phyloP scores from a whole-genome alignment of 1,140 invertebrate species.

The Sycobia sp. region DNA sequence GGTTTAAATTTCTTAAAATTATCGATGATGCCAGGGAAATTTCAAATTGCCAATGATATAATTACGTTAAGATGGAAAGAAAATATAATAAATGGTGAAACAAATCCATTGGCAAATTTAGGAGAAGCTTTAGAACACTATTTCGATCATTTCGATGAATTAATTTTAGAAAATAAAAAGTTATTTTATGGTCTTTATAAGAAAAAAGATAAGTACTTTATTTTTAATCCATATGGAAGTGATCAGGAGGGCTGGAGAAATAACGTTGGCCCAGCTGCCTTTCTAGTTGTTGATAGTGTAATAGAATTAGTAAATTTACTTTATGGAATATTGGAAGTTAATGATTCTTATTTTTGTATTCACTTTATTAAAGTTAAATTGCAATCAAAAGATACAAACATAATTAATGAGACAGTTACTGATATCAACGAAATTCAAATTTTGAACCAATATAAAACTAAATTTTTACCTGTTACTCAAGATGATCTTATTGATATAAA shows the following conservation, averaged over 20 bases:
- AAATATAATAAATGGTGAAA: constrained; percentile 41
- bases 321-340: constrained; percentile 47
- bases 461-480: constrained; percentile 50
- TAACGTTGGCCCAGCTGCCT: constrained; percentile 37
- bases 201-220: constrained; percentile 37
- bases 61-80: constrained; percentile 39
- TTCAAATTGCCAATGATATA: constrained; percentile 40
- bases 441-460: constrained; percentile 43
- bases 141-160: constrained; percentile 43
- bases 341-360: constrained; percentile 44
- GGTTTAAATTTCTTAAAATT: constrained; percentile 43
- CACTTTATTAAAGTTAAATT: constrained; percentile 47
- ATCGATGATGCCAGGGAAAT: constrained; percentile 44
- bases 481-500: constrained; percentile 40
- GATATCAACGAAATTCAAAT: constrained; percentile 23
- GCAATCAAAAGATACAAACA: constrained; percentile 32
- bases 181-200: constrained; percentile 52
- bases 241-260: constrained; percentile 47
- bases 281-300: constrained; percentile 44
- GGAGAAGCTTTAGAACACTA: constrained; percentile 51
- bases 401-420: constrained; percentile 20
- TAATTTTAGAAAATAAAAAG: constrained; percentile 51
- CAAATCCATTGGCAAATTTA: constrained; percentile 47
- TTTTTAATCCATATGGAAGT: constrained; percentile 56
- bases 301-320: constrained; percentile 47